phyloP scores from a whole-genome alignment of 2,888 invertebrate species.

The Zelleria hepariella region DNA sequence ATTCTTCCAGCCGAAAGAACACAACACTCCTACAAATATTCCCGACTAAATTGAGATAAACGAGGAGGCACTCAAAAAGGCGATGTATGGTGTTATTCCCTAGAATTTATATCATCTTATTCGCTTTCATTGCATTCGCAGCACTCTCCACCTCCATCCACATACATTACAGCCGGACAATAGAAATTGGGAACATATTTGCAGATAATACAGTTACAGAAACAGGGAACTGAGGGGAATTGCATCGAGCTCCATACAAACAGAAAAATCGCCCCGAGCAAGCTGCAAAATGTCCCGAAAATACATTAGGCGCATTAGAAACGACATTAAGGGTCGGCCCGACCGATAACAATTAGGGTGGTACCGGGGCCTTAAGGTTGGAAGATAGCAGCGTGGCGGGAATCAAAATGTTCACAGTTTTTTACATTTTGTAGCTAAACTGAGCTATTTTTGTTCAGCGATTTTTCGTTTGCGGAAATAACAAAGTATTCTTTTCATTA shows the following conservation, averaged over 20 bases:
- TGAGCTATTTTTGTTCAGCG: too few species aligned
- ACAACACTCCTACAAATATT: not conserved
- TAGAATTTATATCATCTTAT: constrained; percentile 45
- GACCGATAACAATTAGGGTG: constrained; percentile 70
- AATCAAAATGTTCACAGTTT: too few species aligned
- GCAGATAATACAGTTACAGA: constrained; percentile 66
- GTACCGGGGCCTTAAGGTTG: too few species aligned
- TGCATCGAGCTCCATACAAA: constrained; percentile 56
- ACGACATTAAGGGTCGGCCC: constrained; percentile 62
- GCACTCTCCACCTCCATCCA: constrained; percentile 38
- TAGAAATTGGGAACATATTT: constrained; percentile 70
- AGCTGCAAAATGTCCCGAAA: constrained; percentile 71
- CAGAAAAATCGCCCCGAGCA: constrained; percentile 67
- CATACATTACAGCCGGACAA: constrained; percentile 49
- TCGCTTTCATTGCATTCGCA: constrained; percentile 59
- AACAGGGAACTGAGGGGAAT: constrained; percentile 39
- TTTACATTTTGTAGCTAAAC: too few species aligned
- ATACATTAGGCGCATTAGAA: constrained; percentile 71
- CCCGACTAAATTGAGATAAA: not conserved
- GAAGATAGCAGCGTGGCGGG: too few species aligned
- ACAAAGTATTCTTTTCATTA: too few species aligned
- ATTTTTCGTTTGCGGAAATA: too few species aligned
- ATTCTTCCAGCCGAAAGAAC: not conserved
- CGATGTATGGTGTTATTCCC: constrained; percentile 9
- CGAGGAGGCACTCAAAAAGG: constrained; percentile 24